Percentiles rank a stretch among this genome's conserved stretches.
These are phyloP conservation scores for Steinernema feltiae DNA, from an alignment of 1,140 invertebrate species.

Conservation along the genomic window DNA sequence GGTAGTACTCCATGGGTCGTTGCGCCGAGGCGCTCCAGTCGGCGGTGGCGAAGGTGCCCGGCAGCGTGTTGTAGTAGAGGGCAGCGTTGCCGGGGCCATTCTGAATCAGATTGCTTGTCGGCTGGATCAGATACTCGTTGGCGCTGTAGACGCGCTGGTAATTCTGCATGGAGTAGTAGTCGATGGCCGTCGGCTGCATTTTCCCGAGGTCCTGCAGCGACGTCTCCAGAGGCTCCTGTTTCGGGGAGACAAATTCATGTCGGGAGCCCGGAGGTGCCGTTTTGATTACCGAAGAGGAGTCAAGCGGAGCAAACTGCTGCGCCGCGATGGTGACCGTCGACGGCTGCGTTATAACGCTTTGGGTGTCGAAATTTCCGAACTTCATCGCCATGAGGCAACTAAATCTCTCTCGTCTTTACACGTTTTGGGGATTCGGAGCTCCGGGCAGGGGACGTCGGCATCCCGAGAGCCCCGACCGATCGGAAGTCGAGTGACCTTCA, in stretches of 20 bases:
- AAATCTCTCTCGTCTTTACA: neutral
- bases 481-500: neutral
- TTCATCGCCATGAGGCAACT: slow-evolving; percentile 8
- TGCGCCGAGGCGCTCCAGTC: slow-evolving; percentile 18
- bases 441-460: too few relatives aligned
- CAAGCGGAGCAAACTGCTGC: neutral
- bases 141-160: slow-evolving; percentile 25
- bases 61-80: slow-evolving; percentile 10
- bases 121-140: neutral
- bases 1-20: slow-evolving; percentile 26
- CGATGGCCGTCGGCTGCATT: slow-evolving; percentile 47
- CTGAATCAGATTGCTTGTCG: slow-evolving; percentile 14
- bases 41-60: slow-evolving; percentile 10
- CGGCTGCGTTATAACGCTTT: slow-evolving; percentile 2
- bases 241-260: slow-evolving; percentile 47
- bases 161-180: slow-evolving; percentile 29
- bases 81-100: slow-evolving; percentile 17
- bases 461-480: too few relatives aligned
- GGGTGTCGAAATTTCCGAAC: neutral
- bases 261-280: slow-evolving; percentile 51
- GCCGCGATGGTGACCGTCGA: neutral
- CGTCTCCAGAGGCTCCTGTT: slow-evolving; percentile 53
- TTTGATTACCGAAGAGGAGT: slow-evolving; percentile 50
- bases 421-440: too few relatives aligned
- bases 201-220: slow-evolving; percentile 48